These are phyloP conservation scores for Megalops cyprinoides DNA, from an alignment of 2,797 vertebrate genomes.

Conservation along the genomic window DNA sequence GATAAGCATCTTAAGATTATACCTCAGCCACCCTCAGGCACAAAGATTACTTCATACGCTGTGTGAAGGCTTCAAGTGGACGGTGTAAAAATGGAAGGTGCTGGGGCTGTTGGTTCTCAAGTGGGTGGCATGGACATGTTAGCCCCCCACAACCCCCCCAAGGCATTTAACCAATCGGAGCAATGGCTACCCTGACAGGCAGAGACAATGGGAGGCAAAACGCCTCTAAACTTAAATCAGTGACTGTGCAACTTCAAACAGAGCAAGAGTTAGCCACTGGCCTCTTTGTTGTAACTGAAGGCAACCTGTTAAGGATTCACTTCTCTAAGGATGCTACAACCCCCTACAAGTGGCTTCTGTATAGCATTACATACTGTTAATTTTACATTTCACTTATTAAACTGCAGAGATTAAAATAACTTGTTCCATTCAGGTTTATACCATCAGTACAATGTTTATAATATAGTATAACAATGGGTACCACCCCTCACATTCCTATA, in stretches of 20 bases:
- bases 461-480: too few species aligned
- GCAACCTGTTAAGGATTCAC: background rate
- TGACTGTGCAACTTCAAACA: background rate
- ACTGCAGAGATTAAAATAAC: too few species aligned
- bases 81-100: background rate
- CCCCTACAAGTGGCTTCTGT: too few species aligned
- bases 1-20: constrained; percentile 10
- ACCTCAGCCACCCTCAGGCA: background rate
- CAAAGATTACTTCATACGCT: background rate
- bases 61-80: background rate
- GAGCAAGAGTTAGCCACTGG: background rate
- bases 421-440: too few species aligned
- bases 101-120: background rate
- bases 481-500: too few species aligned
- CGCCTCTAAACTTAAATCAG: background rate
- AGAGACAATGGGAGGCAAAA: background rate
- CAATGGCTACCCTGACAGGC: background rate
- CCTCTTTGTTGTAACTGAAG: background rate
- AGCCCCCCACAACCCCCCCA: background rate
- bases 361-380: too few species aligned
- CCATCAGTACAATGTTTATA: too few species aligned
- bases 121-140: constrained; percentile 12
- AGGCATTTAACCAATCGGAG: background rate
- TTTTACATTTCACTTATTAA: too few species aligned
- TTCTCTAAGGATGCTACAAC: too few species aligned